These are phyloP conservation scores for Drosophila nigritarsus DNA, from an alignment of 2,888 invertebrate species.

Conservation along the genomic window DNA sequence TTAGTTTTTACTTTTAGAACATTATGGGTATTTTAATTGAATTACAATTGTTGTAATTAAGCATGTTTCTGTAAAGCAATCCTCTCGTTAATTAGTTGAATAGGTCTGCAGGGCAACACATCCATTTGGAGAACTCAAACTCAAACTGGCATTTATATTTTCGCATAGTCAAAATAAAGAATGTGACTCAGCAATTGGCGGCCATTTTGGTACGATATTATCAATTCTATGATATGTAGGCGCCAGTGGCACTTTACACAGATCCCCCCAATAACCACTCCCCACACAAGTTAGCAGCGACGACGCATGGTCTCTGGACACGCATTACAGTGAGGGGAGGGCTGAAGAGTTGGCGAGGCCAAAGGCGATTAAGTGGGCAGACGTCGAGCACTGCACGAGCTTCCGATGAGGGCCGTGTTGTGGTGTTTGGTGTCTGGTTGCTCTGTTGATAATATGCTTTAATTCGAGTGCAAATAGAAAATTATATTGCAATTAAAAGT, in stretches of 20 bases:
- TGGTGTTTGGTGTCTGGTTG: conserved; percentile 40
- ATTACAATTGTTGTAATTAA: background rate
- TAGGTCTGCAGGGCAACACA: background rate
- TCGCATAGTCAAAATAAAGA: conserved; percentile 23
- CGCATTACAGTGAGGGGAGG: conserved; percentile 35
- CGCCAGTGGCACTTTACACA: conserved; percentile 75
- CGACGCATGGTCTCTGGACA: conserved; percentile 28
- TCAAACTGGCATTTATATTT: conserved; percentile 17
- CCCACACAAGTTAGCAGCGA: conserved; percentile 20
- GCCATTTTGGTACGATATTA: conserved; percentile 74
- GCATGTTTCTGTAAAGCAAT: background rate
- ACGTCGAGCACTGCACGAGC: conserved; percentile 44
- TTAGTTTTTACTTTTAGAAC: background rate
- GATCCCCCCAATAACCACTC: conserved; percentile 56
- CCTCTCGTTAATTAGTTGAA: background rate
- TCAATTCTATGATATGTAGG: conserved; percentile 67
- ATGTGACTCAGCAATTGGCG: conserved; percentile 42
- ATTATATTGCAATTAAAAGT: conserved; percentile 80
- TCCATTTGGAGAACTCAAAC: background rate
- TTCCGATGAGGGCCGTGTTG: conserved; percentile 38
- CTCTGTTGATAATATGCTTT: conserved; percentile 71
- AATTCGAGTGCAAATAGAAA: conserved; percentile 78
- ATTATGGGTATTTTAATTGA: background rate
- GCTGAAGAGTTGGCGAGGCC: conserved; percentile 36
- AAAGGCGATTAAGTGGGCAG: conserved; percentile 65